Evolutionary conservation across 2,113 vertebrate species (phyloP), one percentile per base, ranked within the genome.

Genomic region (Eptesicus fuscus): DNA sequence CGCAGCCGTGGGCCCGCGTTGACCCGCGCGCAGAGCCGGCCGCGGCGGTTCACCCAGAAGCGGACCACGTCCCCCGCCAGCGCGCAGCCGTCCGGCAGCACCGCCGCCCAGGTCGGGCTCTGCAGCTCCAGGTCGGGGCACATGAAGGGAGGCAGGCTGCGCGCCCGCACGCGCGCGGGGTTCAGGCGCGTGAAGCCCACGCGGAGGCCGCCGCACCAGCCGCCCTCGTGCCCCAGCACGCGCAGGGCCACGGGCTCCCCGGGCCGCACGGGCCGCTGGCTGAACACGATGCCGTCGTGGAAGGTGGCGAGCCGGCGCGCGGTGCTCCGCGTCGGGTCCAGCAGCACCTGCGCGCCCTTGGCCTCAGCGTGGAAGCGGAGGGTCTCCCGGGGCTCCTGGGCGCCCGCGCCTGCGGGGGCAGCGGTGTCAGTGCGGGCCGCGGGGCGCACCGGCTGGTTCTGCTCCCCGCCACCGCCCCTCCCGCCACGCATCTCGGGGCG

Each of bases 101-200:
- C 23, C 0, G 70, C 73, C 0, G 98, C 99, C 98, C 99, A 99
- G 51, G 98, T 98, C 0, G 98, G 98, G 0, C 93, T 96, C 10
- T 1, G 92, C 1, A 30, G 0, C 1, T 98, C 99, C 88, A 99
- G 98, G 94, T 98, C 44, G 0, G 99, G 99, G 40, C 99, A 98
- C 84, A 98, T 96, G 87, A 98, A 95, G 20, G 95, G 47, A 9
- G 99, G 98, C 95, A 98, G 92, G 44, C 94, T 1, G 30, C 76
- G 56, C 3, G 51, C 35, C 0, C 74, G 23, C 56, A 98, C 1
- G 42, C 9, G 49, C 0, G 87, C 96, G 2, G 99, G 99, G 2
- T 98, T 71, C 17, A 98, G 91, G 20, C 69, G 98, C 32, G 99
- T 99, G 97, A 99, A 99, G 83, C 99, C 99, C 86, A 99, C 49